These are phyloP conservation scores for Tadarida brasiliensis DNA, from an alignment of 2,797 vertebrate genomes.

Conservation along the genomic window DNA sequence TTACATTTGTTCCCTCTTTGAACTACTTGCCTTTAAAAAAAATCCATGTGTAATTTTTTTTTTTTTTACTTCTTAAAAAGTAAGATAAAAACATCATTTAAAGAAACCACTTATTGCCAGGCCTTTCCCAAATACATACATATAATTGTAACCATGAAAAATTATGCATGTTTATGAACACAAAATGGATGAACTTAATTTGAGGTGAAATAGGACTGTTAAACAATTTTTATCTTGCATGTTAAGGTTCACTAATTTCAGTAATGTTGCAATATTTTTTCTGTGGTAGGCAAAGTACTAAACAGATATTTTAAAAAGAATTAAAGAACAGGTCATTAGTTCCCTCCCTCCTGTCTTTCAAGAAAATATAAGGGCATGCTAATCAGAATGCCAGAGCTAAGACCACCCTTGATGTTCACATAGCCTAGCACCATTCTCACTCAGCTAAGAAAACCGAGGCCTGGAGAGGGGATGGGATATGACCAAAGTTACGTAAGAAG, in stretches of 20 bases:
- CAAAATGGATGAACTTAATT: neutral
- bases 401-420: neutral
- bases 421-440: neutral
- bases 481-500: neutral
- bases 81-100: constrained; percentile 27
- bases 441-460: neutral
- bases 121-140: neutral
- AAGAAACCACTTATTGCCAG: neutral
- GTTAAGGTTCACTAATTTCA: constrained; percentile 4
- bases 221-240: neutral
- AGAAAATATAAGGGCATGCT: neutral
- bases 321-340: neutral
- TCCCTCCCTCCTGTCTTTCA: constrained; percentile 8
- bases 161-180: neutral
- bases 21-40: constrained; percentile 41
- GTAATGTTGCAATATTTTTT: neutral
- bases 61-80: constrained; percentile 33
- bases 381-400: neutral
- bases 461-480: neutral
- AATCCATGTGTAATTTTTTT: constrained; percentile 20
- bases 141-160: neutral
- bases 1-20: neutral
- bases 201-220: neutral
- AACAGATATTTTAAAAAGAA: constrained; percentile 16
- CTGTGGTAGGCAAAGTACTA: neutral